phyloP scores from a whole-genome alignment of 1,140 invertebrate genomes.

The Subanguina moxae region DNA sequence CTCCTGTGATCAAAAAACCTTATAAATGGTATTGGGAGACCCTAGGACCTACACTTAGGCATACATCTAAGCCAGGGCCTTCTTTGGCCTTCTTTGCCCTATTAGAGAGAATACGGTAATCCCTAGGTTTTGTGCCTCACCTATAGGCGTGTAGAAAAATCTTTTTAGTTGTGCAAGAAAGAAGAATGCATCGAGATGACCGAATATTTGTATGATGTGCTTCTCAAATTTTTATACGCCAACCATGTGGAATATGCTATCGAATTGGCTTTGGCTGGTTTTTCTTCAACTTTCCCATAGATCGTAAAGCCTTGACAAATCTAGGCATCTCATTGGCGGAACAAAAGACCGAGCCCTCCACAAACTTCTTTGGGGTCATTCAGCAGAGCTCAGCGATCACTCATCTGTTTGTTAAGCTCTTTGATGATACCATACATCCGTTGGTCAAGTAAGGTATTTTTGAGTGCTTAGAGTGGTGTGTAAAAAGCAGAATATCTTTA shows the following conservation, averaged over 20 bases:
- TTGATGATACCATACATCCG: conserved; percentile 80
- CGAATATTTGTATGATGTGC: conserved; percentile 76
- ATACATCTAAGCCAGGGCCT: no score
- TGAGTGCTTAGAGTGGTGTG: no score
- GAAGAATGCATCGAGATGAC: conserved; percentile 77
- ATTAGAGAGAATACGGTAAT: no score
- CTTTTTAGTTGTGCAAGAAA: conserved; percentile 72
- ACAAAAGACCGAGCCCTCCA: conserved; percentile 73
- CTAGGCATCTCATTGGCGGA: conserved; percentile 81
- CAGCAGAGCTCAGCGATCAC: conserved; percentile 90
- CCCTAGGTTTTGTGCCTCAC: conserved; percentile 12
- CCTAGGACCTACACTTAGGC: no score
- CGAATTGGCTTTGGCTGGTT: conserved; percentile 78
- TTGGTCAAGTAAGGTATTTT: conserved; percentile 76
- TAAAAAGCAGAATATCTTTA: no score
- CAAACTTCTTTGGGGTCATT: conserved; percentile 90
- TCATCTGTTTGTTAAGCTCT: conserved; percentile 90
- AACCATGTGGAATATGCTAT: conserved; percentile 94
- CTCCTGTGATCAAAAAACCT: no score
- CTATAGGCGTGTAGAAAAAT: conserved; percentile 21
- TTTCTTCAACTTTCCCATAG: neutral
- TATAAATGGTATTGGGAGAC: no score
- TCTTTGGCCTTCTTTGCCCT: no score
- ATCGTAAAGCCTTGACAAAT: neutral
- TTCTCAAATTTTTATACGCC: conserved; percentile 78